Evolutionary conservation across 2,113 vertebrate species (phyloP).

Genomic region (Heteronetta atricapilla): DNA sequence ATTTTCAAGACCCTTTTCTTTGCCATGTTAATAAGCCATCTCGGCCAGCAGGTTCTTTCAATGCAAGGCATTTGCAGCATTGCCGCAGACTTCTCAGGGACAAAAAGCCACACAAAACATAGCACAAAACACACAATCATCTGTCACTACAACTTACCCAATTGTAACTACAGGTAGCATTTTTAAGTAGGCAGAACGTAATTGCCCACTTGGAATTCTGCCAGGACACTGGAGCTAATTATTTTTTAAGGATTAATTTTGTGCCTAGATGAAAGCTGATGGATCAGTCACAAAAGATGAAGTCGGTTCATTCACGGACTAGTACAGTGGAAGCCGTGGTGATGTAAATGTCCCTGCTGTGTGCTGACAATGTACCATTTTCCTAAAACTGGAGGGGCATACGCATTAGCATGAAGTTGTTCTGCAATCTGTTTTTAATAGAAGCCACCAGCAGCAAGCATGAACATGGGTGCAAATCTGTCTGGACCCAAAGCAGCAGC

Average conservation of each 20-base stretch:
- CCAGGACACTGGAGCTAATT: conserved; percentile 49
- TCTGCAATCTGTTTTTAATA: fast-evolving
- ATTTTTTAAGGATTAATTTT: conserved; percentile 55
- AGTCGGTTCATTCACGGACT: neutral
- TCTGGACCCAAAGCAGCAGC: fast-evolving
- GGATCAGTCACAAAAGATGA: conserved; percentile 20
- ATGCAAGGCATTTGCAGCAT: neutral
- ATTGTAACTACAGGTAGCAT: conserved; percentile 19
- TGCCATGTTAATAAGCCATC: neutral
- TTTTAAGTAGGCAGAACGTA: conserved; percentile 47
- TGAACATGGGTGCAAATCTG: neutral
- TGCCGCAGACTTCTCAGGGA: conserved; percentile 7
- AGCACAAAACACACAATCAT: conserved; percentile 25
- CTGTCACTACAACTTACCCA: conserved; percentile 37
- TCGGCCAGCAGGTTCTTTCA: neutral
- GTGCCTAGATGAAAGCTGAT: neutral
- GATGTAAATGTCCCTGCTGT: neutral
- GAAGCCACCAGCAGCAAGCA: fast-evolving
- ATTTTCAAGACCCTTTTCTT: neutral
- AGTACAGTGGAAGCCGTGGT: neutral
- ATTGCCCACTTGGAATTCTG: conserved; percentile 33
- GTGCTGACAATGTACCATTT: neutral
- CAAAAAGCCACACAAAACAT: conserved; percentile 1
- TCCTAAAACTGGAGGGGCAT: neutral
- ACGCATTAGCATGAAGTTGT: neutral